A percentile compares a stretch with the other conserved stretches of the same genome.
Evolutionary conservation across 2,888 invertebrate genomes (phyloP).

Genomic region (Drosophila picticornis): DNA sequence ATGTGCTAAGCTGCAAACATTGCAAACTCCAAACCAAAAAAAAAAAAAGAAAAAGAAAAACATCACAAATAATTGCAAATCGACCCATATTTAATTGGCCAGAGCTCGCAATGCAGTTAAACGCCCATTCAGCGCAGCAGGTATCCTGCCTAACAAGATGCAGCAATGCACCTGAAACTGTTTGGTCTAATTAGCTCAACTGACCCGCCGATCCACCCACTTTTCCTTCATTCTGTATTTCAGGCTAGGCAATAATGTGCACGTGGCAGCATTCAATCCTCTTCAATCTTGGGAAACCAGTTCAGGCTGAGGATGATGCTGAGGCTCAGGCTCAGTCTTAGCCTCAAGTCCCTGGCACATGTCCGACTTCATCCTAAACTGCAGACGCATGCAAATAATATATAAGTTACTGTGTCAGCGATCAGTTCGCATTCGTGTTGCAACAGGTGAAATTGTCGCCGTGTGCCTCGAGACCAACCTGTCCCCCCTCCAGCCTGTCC

Average conservation of each 20-base stretch:
- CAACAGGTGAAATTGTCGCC: conserved; percentile 84
- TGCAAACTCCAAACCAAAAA: neutral
- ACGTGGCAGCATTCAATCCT: conserved; percentile 23
- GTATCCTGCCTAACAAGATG: conserved; percentile 5
- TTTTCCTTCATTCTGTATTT: neutral
- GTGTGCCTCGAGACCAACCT: conserved; percentile 56
- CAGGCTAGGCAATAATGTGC: conserved; percentile 9
- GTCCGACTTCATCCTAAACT: conserved; percentile 1
- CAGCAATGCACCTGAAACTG: conserved; percentile 25
- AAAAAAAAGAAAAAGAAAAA: neutral
- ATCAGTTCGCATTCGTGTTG: conserved; percentile 12
- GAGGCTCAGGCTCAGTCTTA: neutral
- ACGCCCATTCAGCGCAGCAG: conserved; percentile 18
- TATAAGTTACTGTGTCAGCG: conserved; percentile 84
- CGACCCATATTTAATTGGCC: conserved; percentile 66
- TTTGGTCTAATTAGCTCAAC: conserved; percentile 28
- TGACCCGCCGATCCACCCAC: conserved; percentile 33
- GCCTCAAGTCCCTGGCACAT: conserved; percentile 1
- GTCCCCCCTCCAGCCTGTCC: neutral
- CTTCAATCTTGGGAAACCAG: conserved; percentile 17
- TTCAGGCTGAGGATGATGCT: neutral
- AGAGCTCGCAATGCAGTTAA: neutral
- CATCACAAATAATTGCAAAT: conserved; percentile 56
- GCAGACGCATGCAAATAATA: conserved; percentile 79
- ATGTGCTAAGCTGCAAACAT: conserved; percentile 69